phyloP scores from a whole-genome alignment of 37 sponge, comb jelly and placozoan species.

The Cladorhizidae sp. region DNA sequence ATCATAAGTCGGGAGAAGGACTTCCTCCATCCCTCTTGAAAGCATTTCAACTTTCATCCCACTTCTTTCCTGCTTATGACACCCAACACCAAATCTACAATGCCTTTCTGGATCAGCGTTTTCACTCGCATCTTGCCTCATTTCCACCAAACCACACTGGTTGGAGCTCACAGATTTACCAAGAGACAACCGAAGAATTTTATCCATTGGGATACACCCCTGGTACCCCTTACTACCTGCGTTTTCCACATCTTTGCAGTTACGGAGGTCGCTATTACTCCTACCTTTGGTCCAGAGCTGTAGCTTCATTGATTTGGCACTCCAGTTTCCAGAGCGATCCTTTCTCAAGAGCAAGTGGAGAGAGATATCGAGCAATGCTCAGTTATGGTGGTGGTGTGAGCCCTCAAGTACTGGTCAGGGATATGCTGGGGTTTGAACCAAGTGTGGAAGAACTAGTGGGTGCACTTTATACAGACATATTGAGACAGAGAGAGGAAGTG shows the following conservation, averaged over 20 bases:
- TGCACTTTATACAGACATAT: slow-evolving; percentile 31
- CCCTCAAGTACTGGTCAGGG: slow-evolving; percentile 53
- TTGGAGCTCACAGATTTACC: neutral
- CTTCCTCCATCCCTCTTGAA: slow-evolving; percentile 22
- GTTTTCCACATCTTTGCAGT: slow-evolving; percentile 82
- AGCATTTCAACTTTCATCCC: slow-evolving; percentile 9
- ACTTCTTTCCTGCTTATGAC: slow-evolving; percentile 61
- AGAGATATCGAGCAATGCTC: slow-evolving; percentile 57
- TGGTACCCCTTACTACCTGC: slow-evolving; percentile 67
- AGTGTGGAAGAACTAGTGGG: slow-evolving; percentile 65
- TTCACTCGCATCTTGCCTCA: slow-evolving; percentile 37
- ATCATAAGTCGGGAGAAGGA: slow-evolving; percentile 34
- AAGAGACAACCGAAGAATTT: slow-evolving; percentile 19
- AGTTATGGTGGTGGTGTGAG: slow-evolving; percentile 66
- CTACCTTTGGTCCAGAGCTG: slow-evolving; percentile 89
- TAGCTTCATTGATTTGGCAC: slow-evolving; percentile 84
- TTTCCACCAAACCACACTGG: neutral
- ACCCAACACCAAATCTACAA: slow-evolving; percentile 70
- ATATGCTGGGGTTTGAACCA: slow-evolving; percentile 78
- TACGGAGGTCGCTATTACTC: slow-evolving; percentile 94
- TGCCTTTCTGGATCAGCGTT: slow-evolving; percentile 69
- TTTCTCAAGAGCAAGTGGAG: slow-evolving; percentile 65
- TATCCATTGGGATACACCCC: slow-evolving; percentile 27
- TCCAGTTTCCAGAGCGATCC: slow-evolving; percentile 78
- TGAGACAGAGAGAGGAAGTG: neutral